Percentiles rank a stretch among this genome's conserved stretches.
Evolutionary conservation across 2,888 invertebrate species (phyloP).

Genomic region (Pyrochroa serraticornis): DNA sequence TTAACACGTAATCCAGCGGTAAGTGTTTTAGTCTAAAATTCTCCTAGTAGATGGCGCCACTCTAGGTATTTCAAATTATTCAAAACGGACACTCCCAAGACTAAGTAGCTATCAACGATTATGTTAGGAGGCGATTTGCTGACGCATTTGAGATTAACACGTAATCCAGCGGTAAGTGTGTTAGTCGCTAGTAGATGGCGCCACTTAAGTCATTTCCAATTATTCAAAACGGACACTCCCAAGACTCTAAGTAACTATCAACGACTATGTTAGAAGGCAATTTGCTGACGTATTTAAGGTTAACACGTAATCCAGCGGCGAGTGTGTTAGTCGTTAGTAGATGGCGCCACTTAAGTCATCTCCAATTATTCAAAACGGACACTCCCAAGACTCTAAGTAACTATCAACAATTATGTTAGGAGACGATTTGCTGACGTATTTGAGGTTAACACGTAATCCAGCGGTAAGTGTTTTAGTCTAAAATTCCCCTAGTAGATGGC

Average conservation of each 20-base stretch:
- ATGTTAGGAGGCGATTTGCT: constrained; percentile 98
- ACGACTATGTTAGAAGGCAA: constrained; percentile 98
- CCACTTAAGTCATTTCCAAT: too few species aligned
- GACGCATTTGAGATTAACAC: constrained; percentile 83
- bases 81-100: too few species aligned
- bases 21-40: constrained; percentile 45
- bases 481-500: constrained; percentile 3
- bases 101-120: too few species aligned
- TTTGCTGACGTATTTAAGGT: constrained; percentile 85
- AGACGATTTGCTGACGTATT: constrained; percentile 90
- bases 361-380: too few species aligned
- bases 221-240: too few species aligned
- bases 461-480: constrained; percentile 63
- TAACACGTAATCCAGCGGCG: constrained; percentile 77
- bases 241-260: too few species aligned
- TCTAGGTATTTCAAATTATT: too few species aligned
- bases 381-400: too few species aligned
- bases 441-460: constrained; percentile 81
- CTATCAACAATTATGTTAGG: constrained; percentile 98
- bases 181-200: neutral
- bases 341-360: constrained; percentile 1
- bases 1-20: constrained; percentile 79
- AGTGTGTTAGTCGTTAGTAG: constrained; percentile 39
- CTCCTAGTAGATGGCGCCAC: neutral
- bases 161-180: constrained; percentile 73